Evolutionary conservation across 2,113 vertebrate genomes (phyloP), one percentile per base, ranked within the genome.

Genomic region (Pionites leucogaster): DNA sequence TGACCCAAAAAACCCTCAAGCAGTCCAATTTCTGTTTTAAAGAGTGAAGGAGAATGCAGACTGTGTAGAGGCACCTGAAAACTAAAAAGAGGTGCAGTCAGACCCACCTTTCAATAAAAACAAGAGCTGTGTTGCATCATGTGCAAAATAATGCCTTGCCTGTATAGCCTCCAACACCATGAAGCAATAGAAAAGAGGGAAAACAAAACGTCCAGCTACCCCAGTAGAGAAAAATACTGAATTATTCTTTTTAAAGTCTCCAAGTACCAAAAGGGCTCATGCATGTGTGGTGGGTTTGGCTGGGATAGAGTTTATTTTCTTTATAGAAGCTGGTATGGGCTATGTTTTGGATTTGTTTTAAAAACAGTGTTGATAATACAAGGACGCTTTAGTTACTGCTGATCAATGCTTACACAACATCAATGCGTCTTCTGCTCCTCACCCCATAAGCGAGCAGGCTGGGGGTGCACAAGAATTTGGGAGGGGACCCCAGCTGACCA

Each of bases 51-150:
- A 82, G 60, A 93, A 92, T 47, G 52, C 33, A 84, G 24, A 17
- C 57, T 82, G 41, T 35, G 25, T 49, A 70, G 62, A 78, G 86
- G 85, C 37, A 95, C 37, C 63, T 94, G 86, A 74, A 95, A 95
- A 81, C 46, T 37, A 17, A 86, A 63, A 89, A 93, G 62, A 89
- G 15, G 49, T 85, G 33, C 35, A 39, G 42, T 49, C 25, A 1
- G 57, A 81, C 88, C 44, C 47, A 94, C n/a, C 57, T 87, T 89
- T 78, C 81, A 93, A 86, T 69, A 96, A 94, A 93, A 95, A 46
- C 74, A 93, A 91, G 77, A 79, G 53, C 29, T 25, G 24, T 46
- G 39, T 88, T 86, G 82, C 57, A 84, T 95, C 82, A 81, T 4
- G 15, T 65, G 52, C 69, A 90, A 95, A 90, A 94, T 78, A 93